These are phyloP conservation scores for Diglossa cyanea DNA, from an alignment of 2,797 vertebrate species.

Conservation along the genomic window DNA sequence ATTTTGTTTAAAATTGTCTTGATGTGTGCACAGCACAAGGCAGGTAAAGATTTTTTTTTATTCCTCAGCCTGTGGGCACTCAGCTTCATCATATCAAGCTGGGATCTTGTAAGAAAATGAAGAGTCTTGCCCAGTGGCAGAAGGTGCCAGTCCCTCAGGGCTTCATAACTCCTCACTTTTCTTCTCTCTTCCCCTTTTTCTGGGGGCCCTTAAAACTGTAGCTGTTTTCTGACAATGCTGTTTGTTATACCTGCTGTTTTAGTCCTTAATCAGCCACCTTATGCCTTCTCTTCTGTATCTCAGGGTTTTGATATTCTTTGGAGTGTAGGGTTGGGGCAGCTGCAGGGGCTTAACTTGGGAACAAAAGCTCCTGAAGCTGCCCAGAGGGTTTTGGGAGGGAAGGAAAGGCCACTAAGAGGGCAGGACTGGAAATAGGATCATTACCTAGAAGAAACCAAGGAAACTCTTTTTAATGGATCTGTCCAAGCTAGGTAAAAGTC, in stretches of 20 bases:
- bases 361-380: rapidly evolving
- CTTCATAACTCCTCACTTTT: background rate
- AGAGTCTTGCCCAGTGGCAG: background rate
- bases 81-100: background rate
- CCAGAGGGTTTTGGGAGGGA: rapidly evolving
- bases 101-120: background rate
- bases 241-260: background rate
- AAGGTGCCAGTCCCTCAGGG: background rate
- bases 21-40: rapidly evolving
- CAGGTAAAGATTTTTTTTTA: background rate
- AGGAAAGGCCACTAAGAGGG: background rate
- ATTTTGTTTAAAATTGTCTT: background rate
- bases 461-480: background rate
- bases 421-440: rapidly evolving
- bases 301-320: background rate
- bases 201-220: background rate
- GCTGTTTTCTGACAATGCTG: background rate
- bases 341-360: background rate
- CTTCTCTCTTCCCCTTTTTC: background rate
- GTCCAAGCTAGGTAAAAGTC: background rate
- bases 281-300: background rate
- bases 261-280: background rate
- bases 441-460: background rate
- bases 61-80: background rate
- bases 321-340: background rate